Evolutionary conservation across 2,113 vertebrate species (phyloP).

Genomic region (Pantherophis guttatus): DNA sequence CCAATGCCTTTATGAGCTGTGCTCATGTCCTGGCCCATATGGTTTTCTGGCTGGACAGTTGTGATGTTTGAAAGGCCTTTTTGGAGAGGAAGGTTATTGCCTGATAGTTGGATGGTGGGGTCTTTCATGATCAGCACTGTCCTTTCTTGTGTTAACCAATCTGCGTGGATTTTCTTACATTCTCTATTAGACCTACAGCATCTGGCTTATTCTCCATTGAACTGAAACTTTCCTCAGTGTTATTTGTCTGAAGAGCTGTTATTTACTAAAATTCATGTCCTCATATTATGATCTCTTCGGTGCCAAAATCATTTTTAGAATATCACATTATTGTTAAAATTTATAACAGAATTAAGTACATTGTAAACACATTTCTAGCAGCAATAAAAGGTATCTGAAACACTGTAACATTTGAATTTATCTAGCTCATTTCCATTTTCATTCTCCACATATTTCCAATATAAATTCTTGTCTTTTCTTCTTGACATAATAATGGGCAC

Average conservation of each 20-base stretch:
- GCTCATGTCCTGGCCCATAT: not conserved
- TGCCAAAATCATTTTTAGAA: not conserved
- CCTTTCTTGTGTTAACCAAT: not conserved
- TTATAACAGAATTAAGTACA: not conserved
- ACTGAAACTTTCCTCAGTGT: not conserved
- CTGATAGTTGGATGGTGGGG: not conserved
- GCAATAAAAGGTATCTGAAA: too few relatives aligned
- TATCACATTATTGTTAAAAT: not conserved
- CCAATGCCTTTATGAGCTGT: not conserved
- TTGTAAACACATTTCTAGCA: not conserved
- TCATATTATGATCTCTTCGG: not conserved
- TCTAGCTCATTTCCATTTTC: not conserved
- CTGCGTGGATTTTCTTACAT: not conserved
- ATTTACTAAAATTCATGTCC: not conserved
- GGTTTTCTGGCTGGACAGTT: not conserved
- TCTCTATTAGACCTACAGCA: not conserved
- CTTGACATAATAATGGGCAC: not conserved
- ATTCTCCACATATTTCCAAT: not conserved
- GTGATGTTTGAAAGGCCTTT: not conserved
- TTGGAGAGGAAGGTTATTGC: not conserved
- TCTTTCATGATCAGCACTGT: not conserved
- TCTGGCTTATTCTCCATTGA: not conserved
- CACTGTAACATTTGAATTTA: not conserved
- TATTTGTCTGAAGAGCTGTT: not conserved
- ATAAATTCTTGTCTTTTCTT: constrained; percentile 5